Evolutionary conservation across 2,113 vertebrate genomes (phyloP), one percentile per base, ranked within the genome.

Genomic region (Calypte anna): DNA sequence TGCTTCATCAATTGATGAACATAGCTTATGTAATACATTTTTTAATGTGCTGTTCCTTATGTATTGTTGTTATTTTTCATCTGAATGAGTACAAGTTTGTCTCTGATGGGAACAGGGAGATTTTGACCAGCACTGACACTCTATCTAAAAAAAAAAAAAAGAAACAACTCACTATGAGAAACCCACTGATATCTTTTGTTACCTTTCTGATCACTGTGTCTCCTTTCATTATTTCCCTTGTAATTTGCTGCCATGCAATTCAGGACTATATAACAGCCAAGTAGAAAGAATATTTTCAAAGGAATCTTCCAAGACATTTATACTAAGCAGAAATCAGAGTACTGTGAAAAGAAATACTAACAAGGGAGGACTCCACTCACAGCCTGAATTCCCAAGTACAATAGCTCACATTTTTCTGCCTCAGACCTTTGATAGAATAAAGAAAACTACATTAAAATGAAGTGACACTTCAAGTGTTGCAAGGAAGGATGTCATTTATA

Each of bases 1-100:
- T 86, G 88, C 76, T 78, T 68, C 91, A 91, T 66, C 81, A 70
- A 43, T 16, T 88, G 88, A 80, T 80, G 70, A 90, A 82, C n/a
- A 3, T 62, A 51, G 69, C 77, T 84, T 72, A 69, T 1, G 1
- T 13, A 50, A 78, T 44, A 64, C 3, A 6, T 57, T 70, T 77
- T 94, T 75, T 74, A 21, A 46, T 77, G 48, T 33, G 33, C 48
- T 57, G 51, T 64, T 67, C 57, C 28, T 96, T 90, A 64, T 95
- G 48, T 90, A 40, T 95, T 92, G 43, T 79, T 89, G 58, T 5
- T 50, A 54, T 55, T 73, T 82, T 64, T 48, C 38, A 14, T 59
- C 25, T 68, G n/a, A 66, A 72, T 20, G 10, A 73, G 44, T 44
- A 64, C 19, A 67, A 62, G 28, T 70, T 86, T 66, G 12, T n/a